Evolutionary conservation across 2,888 invertebrate species (phyloP).

Genomic region (Dryomyza anilis): DNA sequence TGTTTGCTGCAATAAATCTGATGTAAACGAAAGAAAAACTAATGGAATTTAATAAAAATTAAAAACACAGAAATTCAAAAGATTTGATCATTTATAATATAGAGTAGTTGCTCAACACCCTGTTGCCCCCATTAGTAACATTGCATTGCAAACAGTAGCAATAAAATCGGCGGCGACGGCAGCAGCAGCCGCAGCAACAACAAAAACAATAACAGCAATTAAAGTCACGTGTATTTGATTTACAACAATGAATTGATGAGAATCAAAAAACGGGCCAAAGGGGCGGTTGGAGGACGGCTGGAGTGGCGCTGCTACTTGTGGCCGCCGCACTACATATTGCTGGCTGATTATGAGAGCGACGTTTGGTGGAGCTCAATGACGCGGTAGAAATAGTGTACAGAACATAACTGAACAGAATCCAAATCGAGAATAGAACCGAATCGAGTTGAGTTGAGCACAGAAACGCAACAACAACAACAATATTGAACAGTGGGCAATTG

Average conservation of each 20-base stretch:
- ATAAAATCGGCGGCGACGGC: neutral
- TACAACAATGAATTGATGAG: constrained; percentile 2
- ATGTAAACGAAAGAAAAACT: no score
- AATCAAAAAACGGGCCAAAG: neutral
- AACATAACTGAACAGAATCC: no score
- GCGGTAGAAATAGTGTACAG: no score
- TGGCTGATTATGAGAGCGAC: no score
- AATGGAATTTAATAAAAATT: no score
- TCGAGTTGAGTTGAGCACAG: neutral
- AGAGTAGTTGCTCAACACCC: no score
- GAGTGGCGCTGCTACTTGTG: neutral
- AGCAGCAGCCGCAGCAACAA: neutral
- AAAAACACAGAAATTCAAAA: no score
- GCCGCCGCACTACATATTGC: neutral
- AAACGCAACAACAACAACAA: neutral
- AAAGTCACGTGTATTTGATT: constrained; percentile 35
- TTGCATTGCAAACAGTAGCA: neutral
- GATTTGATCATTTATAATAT: no score
- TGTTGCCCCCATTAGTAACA: no score
- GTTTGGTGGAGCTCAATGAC: no score
- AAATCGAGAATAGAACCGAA: no score
- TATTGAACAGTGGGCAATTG: neutral
- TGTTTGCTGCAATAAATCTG: no score
- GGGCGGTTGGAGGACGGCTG: neutral
- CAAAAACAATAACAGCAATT: constrained; percentile 25